These are phyloP conservation scores for Tubiluchus corallicola DNA, from an alignment of 2,888 invertebrate species.

Conservation along the genomic window DNA sequence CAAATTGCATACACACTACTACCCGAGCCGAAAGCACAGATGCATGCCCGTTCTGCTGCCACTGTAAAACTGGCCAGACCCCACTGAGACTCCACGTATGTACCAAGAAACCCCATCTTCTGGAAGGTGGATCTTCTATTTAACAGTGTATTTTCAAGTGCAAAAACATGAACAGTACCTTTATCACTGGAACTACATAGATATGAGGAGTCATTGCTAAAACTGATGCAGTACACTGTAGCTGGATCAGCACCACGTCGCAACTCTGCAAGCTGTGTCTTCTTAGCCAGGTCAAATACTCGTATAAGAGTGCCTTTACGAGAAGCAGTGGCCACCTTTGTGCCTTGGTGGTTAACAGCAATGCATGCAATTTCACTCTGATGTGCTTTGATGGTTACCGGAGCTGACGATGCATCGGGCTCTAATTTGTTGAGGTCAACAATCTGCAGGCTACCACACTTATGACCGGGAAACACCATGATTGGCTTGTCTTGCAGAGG, in stretches of 20 bases:
- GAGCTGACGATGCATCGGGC: constrained; percentile 47
- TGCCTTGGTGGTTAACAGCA: constrained; percentile 53
- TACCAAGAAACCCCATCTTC: constrained; percentile 44
- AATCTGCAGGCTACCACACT: constrained; percentile 57
- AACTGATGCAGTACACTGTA: constrained; percentile 58
- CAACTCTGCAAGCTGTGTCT: constrained; percentile 47
- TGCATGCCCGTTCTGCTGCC: constrained; percentile 51
- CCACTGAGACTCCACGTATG: constrained; percentile 49
- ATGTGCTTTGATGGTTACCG: constrained; percentile 52
- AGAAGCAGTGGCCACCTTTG: constrained; percentile 67
- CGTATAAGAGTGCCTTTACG: constrained; percentile 58
- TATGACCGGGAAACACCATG: constrained; percentile 62
- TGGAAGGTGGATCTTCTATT: constrained; percentile 41
- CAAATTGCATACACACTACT: constrained; percentile 48
- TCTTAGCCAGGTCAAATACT: constrained; percentile 53
- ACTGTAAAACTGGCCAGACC: constrained; percentile 50
- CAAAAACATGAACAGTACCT: constrained; percentile 71
- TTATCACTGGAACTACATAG: constrained; percentile 72
- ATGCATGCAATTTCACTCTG: constrained; percentile 55
- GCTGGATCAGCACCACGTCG: constrained; percentile 63
- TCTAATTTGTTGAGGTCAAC: constrained; percentile 44
- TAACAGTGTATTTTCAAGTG: constrained; percentile 46
- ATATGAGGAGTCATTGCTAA: constrained; percentile 52
- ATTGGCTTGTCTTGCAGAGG: constrained; percentile 52
- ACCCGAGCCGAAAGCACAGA: constrained; percentile 45